Base-by-base conservation (phyloP, 2,113 vertebrate species). In the Semnopithecus entellus region DNA sequence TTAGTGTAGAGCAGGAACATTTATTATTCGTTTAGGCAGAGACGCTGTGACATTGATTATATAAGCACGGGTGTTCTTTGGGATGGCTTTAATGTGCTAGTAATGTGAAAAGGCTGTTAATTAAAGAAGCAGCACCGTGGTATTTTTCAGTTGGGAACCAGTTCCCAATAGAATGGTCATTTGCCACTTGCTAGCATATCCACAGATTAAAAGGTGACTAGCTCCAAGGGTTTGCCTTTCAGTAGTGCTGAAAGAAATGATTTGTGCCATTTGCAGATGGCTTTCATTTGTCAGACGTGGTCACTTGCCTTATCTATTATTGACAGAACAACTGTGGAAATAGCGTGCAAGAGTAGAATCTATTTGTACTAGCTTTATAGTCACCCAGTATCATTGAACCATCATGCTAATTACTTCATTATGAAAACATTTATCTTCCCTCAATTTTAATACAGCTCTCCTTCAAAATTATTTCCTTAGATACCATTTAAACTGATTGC, bases 21-120 rank as follows among this genome's bases (percentile, higher is more conserved):
- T 99, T 98, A 98, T 98, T 98, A 97, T 97, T 98, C 85, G 68
- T 94, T 98, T 96, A 98, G 94, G 87, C 96, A 96, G 94, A 97
- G 96, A 95, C 16, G 50, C 96, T 93, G 80, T 93, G 98, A 98
- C 97, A 98, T 97, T 97, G 94, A 97, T 98, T 98, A 93, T 43
- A 93, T 95, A 98, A 98, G 98, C 97, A 97, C 13, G 35, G 85
- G 88, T 97, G 83, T 97, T 98, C 94, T 98, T 94, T 57, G 3
- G 97, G 97, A 97, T 75, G 94, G 78, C 96, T 98, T 98, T 98
- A 98, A 98, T 96, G 94, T 95, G 94, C 98, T 96, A 97, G 97
- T 93, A 98, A 98, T 97, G 98, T 97, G 97, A 99, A 99, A 98
- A 98, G 97, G 84, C 92, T 98, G 98, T 96, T 99, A 99, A 99